Percentiles rank a stretch among this genome's conserved stretches.
Evolutionary conservation across 1,140 invertebrate species (phyloP).

Genomic region (Drosophila mojavensis): DNA sequence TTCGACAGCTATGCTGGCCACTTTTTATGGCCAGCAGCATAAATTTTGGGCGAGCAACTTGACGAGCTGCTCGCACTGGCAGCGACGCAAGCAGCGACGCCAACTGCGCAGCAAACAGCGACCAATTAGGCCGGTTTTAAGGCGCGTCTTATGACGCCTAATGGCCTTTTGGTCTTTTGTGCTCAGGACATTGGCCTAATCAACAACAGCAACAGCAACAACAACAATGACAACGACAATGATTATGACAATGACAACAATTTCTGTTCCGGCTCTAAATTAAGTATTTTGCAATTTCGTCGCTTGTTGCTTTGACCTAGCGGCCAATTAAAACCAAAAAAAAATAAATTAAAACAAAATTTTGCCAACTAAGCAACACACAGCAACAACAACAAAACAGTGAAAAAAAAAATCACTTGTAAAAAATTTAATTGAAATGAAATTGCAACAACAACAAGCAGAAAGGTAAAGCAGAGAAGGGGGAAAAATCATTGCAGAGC

Average conservation of each 20-base stretch:
- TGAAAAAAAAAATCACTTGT: conserved; percentile 18
- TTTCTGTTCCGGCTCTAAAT: not conserved
- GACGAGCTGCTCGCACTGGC: not conserved
- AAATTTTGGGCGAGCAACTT: conserved; percentile 43
- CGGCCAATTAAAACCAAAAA: conserved; percentile 60
- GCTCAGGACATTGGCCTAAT: conserved; percentile 56
- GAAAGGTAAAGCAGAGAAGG: conserved; percentile 12
- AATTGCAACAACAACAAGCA: conserved; percentile 36
- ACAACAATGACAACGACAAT: conserved; percentile 7
- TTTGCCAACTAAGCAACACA: conserved; percentile 43
- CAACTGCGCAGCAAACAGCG: conserved; percentile 3
- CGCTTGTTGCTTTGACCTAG: conserved; percentile 56
- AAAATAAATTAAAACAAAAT: not conserved
- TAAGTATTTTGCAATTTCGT: conserved; percentile 43
- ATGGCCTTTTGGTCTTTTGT: conserved; percentile 42
- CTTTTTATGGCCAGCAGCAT: conserved; percentile 33
- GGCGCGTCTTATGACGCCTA: conserved; percentile 33
- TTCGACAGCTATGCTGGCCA: conserved; percentile 17
- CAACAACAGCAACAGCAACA: conserved; percentile 30
- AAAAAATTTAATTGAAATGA: conserved; percentile 57
- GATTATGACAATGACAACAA: conserved; percentile 14
- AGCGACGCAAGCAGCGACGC: not conserved
- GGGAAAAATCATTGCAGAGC: not conserved
- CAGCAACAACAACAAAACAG: conserved; percentile 7
- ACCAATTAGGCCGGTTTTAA: conserved; percentile 69